These are phyloP conservation scores for Centropus unirufus DNA, from an alignment of 2,113 vertebrate species.

Conservation along the genomic window DNA sequence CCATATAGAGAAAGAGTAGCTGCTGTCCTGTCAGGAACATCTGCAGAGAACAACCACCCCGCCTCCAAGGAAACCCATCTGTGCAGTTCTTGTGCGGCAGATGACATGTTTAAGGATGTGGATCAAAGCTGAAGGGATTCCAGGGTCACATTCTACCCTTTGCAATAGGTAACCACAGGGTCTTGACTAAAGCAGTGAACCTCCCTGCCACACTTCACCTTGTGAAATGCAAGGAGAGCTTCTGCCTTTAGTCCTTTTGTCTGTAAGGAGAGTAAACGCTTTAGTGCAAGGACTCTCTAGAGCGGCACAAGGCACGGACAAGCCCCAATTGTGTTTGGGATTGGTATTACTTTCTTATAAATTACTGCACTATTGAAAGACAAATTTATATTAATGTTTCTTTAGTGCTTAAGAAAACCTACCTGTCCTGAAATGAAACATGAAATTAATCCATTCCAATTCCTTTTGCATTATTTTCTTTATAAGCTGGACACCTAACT, in stretches of 20 bases:
- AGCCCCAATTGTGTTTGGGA: background rate
- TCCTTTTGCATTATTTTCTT: slow-evolving; percentile 64
- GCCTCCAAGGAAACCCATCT: background rate
- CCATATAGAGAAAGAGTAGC: background rate
- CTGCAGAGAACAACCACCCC: background rate
- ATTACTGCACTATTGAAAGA: background rate
- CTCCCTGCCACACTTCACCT: background rate
- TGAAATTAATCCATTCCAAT: slow-evolving; percentile 74
- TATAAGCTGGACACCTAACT: slow-evolving; percentile 66
- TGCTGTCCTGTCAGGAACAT: background rate
- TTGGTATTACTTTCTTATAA: background rate
- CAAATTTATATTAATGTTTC: background rate
- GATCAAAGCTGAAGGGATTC: background rate
- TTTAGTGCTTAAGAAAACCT: background rate
- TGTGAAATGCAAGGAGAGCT: background rate
- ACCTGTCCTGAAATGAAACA: slow-evolving; percentile 72
- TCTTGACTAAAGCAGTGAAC: background rate
- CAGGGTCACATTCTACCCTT: background rate
- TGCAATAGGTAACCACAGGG: background rate
- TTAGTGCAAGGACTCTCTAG: background rate
- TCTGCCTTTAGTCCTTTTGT: background rate
- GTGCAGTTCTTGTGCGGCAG: background rate
- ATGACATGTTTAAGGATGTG: background rate
- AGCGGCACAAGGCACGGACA: background rate
- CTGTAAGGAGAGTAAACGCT: background rate